Evolutionary conservation across 2,888 invertebrate genomes (phyloP), one percentile per base, ranked within the genome.

Genomic region (Athalia rosae): DNA sequence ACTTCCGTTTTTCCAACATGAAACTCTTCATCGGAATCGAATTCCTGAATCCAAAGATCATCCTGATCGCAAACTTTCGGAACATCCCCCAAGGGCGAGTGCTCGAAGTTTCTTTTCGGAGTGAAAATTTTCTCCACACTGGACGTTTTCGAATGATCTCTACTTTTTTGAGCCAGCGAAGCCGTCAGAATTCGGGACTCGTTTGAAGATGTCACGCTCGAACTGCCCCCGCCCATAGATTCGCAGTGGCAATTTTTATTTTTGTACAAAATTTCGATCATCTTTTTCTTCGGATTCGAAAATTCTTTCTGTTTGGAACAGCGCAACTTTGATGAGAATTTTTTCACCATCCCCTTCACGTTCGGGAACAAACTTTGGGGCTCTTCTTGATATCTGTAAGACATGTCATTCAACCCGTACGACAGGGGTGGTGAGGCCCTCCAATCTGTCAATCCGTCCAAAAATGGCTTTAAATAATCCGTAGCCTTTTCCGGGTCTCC

Each of bases 201-300:
- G 48, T 62, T 48, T 61, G 48, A 74, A 7, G 74, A 74, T 5
- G 61, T 61, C 1, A 50, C 61, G 74, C 74, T 74, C 3, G 74
- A 62, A 47, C 74, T 74, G 15, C 61, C 80, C 13, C 56, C 64
- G 4, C 74, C 71, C 0, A 28, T 28, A 4, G 84, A 84, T 8
- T 80, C 79, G 7, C 62, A 79, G 4, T 59, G 81, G 58, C 82
- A 87, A 4, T 81, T 79, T 4, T 61, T 73, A 50, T 87, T 87
- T 48, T 82, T 67, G 58, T 85, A 87, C 11, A 87, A 81, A 2
- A 86, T 62, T 6, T 62, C 41, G 13, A 74, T 47, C 48, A 66
- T 81, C 15, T 41, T 53, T 13, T 66, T 48, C 45, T 59, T 69
- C 6, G 77, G 4, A 63, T 66, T 6, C 53, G 41, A 6, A 9